phyloP scores from a whole-genome alignment of 2,113 vertebrate species.

The Phaethornis superciliosus region DNA sequence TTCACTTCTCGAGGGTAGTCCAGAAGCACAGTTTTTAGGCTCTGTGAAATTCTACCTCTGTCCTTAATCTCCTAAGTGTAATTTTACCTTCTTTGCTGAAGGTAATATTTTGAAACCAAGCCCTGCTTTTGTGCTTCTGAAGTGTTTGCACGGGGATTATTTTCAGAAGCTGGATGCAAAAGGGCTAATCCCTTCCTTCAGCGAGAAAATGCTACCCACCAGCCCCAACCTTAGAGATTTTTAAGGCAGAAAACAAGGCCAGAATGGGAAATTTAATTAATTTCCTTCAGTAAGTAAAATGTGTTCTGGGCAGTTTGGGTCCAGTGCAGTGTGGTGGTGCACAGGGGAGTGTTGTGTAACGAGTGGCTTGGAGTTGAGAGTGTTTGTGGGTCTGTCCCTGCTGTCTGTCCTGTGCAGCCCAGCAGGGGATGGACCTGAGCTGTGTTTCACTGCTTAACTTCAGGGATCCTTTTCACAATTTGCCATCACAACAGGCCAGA shows the following conservation, averaged over 20 bases:
- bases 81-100: neutral
- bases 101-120: neutral
- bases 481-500: neutral
- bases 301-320: neutral
- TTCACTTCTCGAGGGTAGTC: neutral
- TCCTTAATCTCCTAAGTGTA: neutral
- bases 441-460: neutral
- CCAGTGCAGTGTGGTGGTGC: neutral
- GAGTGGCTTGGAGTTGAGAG: neutral
- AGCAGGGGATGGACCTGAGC: fast-evolving
- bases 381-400: neutral
- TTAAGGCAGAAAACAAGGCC: neutral
- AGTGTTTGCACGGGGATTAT: neutral
- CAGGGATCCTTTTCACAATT: neutral
- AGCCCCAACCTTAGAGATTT: neutral
- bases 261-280: neutral
- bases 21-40: neutral
- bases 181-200: neutral
- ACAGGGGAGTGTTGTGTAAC: fast-evolving
- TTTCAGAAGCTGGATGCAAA: neutral
- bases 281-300: neutral
- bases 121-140: neutral
- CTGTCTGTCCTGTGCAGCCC: neutral
- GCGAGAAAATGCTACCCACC: neutral
- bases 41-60: neutral